phyloP scores from a whole-genome alignment of 1,140 invertebrate genomes.

The Panagrolaimus sp. region DNA sequence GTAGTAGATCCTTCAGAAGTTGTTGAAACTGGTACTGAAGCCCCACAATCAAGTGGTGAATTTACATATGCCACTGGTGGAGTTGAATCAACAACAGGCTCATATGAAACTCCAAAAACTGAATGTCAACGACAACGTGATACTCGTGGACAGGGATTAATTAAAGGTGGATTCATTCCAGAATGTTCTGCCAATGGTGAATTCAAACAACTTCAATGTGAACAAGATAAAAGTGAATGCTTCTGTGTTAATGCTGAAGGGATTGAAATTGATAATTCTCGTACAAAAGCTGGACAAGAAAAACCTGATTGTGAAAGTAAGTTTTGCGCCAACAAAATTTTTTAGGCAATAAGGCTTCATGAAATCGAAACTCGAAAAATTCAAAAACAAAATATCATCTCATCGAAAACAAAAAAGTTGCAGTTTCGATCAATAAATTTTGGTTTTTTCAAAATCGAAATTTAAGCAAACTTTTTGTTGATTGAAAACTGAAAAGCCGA shows the following conservation, averaged over 20 bases:
- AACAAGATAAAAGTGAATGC: constrained; percentile 44
- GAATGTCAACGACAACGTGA: constrained; percentile 52
- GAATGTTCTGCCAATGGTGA: constrained; percentile 40
- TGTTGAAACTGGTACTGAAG: constrained; percentile 10
- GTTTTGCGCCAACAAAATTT: no score
- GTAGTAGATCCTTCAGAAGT: neutral
- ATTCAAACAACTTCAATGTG: constrained; percentile 50
- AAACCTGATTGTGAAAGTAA: constrained; percentile 54
- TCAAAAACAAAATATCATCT: no score
- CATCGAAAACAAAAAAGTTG: no score
- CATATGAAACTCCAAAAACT: constrained; percentile 20
- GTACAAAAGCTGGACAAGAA: constrained; percentile 31
- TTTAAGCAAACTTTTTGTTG: no score
- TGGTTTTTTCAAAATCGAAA: neutral
- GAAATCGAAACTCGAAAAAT: no score
- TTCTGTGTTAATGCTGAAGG: constrained; percentile 53
- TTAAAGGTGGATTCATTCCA: constrained; percentile 52
- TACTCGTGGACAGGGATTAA: constrained; percentile 9
- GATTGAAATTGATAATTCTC: constrained; percentile 54
- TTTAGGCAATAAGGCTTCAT: no score
- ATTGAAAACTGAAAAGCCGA: no score
- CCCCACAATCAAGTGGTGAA: constrained; percentile 1
- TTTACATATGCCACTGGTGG: constrained; percentile 25
- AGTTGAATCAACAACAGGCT: constrained; percentile 13
- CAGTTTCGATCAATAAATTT: no score